A percentile compares a stretch with the other conserved stretches of the same genome.
Evolutionary conservation across 2,888 invertebrate species (phyloP).

Genomic region (Clistopyga incitator): DNA sequence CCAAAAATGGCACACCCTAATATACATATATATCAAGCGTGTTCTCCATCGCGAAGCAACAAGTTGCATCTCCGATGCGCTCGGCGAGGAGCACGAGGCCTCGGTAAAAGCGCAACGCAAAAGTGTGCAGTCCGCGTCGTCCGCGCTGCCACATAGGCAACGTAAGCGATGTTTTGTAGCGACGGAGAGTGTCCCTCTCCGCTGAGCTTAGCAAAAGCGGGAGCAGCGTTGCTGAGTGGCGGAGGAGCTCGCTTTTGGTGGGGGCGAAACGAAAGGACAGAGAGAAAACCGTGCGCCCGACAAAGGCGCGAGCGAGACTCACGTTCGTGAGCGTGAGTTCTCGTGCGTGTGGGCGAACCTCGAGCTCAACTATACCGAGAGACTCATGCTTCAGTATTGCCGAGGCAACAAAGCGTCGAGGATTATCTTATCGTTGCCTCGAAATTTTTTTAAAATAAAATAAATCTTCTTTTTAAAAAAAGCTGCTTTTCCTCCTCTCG

Average conservation of each 20-base stretch:
- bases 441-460: not conserved
- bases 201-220: not conserved
- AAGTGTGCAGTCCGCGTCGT: constrained; percentile 5
- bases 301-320: not conserved
- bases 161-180: constrained; percentile 14
- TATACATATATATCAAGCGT: too few species aligned
- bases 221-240: not conserved
- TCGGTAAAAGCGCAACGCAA: constrained; percentile 21
- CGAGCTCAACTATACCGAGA: constrained; percentile 46
- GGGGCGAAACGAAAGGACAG: constrained; percentile 15
- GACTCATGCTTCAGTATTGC: constrained; percentile 63
- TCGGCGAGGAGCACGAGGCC: not conserved
- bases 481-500: not conserved
- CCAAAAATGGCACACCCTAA: too few species aligned
- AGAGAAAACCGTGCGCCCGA: not conserved
- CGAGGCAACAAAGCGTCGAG: constrained; percentile 63
- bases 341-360: constrained; percentile 58
- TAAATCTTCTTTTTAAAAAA: constrained; percentile 10
- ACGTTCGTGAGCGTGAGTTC: constrained; percentile 23
- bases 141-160: constrained; percentile 24
- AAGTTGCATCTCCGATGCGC: not conserved
- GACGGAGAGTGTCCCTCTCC: not conserved
- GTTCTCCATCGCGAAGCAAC: constrained; percentile 4
- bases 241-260: constrained; percentile 20
- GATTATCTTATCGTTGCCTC: constrained; percentile 53